Evolutionary conservation across 2,113 vertebrate species (phyloP).

Genomic region (Nematolebias whitei): DNA sequence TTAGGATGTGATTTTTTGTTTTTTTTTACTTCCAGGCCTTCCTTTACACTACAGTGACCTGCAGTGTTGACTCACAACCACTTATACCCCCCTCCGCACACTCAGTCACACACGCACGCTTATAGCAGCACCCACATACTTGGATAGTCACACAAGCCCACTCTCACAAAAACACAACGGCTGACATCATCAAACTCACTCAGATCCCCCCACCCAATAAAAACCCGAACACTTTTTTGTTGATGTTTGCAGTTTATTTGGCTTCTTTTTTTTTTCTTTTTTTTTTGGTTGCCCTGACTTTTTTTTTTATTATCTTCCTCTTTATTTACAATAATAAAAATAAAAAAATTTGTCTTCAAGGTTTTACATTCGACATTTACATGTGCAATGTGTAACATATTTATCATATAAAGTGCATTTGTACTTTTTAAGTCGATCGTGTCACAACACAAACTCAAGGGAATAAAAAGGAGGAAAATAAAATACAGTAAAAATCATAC

Average conservation of each 20-base stretch:
- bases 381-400: constrained; percentile 79
- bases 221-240: constrained; percentile 18
- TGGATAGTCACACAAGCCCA: constrained; percentile 19
- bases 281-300: too few relatives aligned
- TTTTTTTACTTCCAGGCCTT: too few relatives aligned
- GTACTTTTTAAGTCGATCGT: constrained; percentile 55
- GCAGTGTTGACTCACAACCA: too few relatives aligned
- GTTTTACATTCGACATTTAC: constrained; percentile 80
- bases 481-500: constrained; percentile 19
- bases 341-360: constrained; percentile 74
- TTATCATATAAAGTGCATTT: constrained; percentile 78
- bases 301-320: constrained; percentile 11
- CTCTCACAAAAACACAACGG: not conserved
- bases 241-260: constrained; percentile 68
- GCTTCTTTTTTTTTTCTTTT: constrained; percentile 44
- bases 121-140: constrained; percentile 25
- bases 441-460: constrained; percentile 45
- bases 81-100: too few relatives aligned
- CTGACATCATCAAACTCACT: constrained; percentile 8
- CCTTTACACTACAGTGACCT: too few relatives aligned
- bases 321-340: constrained; percentile 79
- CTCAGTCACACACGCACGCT: too few relatives aligned
- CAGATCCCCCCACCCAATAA: not conserved
- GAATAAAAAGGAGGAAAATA: too few relatives aligned
- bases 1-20: too few relatives aligned